Conservation (phyloP, 2,888 invertebrate genomes). For the Hermaeophaga mercurialis region DNA sequence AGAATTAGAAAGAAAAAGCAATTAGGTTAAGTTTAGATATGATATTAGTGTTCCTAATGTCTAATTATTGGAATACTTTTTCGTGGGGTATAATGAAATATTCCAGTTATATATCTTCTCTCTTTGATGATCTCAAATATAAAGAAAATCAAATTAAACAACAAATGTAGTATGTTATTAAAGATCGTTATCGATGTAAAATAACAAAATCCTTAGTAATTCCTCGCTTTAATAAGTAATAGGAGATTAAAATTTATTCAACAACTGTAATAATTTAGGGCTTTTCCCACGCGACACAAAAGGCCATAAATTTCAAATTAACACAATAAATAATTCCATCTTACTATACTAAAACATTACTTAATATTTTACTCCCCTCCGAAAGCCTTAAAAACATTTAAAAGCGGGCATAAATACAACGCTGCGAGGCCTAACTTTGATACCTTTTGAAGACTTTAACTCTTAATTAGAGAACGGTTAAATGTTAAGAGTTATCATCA, state of each 20-base stretch:
- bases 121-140: too few species aligned
- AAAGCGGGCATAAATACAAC: slow-evolving; percentile 5
- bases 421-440: slow-evolving; percentile 11
- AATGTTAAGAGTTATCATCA: too few species aligned
- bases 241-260: slow-evolving; percentile 10
- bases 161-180: too few species aligned
- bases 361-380: slow-evolving; percentile 13
- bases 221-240: background rate
- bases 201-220: slow-evolving; percentile 10
- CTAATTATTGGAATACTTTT: too few species aligned
- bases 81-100: too few species aligned
- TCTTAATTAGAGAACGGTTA: slow-evolving; percentile 21
- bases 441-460: slow-evolving; percentile 16
- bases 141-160: too few species aligned
- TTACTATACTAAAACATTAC: slow-evolving; percentile 11
- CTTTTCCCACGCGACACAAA: slow-evolving; percentile 1
- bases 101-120: too few species aligned
- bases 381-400: slow-evolving; percentile 11
- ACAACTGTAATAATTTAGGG: slow-evolving; percentile 10
- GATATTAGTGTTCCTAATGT: too few species aligned
- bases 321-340: slow-evolving; percentile 16
- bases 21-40: too few species aligned
- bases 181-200: too few species aligned
- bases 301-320: slow-evolving; percentile 12
- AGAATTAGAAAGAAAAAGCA: too few species aligned